Percentiles rank a stretch among this genome's conserved stretches.
phyloP scores from a whole-genome alignment of 2,797 vertebrate genomes.

The Thamnophis elegans region DNA sequence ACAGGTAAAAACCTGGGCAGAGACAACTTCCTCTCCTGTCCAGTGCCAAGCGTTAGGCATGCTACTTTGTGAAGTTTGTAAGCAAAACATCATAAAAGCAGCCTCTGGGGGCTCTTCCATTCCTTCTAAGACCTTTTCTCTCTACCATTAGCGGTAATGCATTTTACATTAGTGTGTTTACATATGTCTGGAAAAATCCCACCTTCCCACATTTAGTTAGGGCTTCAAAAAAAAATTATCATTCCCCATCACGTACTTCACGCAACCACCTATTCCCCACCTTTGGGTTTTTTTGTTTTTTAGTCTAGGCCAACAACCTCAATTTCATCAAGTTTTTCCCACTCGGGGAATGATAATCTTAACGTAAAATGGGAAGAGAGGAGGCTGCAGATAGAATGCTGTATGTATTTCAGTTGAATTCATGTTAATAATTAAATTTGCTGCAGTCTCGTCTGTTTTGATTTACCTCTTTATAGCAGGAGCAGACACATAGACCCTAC shows the following conservation, averaged over 20 bases:
- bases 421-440: slow-evolving; percentile 16
- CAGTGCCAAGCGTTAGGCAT: slow-evolving; percentile 33
- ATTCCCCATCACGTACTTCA: slow-evolving; percentile 40
- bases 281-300: slow-evolving; percentile 44
- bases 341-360: slow-evolving; percentile 45
- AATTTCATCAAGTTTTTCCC: slow-evolving; percentile 7
- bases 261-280: neutral
- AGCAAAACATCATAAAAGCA: slow-evolving; percentile 2
- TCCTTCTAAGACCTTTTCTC: neutral
- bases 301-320: slow-evolving; percentile 33
- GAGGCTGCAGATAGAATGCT: neutral
- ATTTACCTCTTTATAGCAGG: neutral
- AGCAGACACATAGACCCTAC: neutral
- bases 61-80: slow-evolving; percentile 9
- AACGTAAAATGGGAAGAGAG: neutral
- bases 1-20: slow-evolving; percentile 79
- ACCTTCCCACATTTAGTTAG: slow-evolving; percentile 51
- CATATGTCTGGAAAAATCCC: slow-evolving; percentile 61
- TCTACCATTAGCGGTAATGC: slow-evolving; percentile 68
- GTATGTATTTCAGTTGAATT: neutral
- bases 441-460: neutral
- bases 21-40: slow-evolving; percentile 24
- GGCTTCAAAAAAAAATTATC: slow-evolving; percentile 39
- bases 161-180: slow-evolving; percentile 63
- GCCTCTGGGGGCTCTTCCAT: slow-evolving; percentile 50